Evolutionary conservation across 1,140 invertebrate species (phyloP).

Genomic region (Drosophila auraria): DNA sequence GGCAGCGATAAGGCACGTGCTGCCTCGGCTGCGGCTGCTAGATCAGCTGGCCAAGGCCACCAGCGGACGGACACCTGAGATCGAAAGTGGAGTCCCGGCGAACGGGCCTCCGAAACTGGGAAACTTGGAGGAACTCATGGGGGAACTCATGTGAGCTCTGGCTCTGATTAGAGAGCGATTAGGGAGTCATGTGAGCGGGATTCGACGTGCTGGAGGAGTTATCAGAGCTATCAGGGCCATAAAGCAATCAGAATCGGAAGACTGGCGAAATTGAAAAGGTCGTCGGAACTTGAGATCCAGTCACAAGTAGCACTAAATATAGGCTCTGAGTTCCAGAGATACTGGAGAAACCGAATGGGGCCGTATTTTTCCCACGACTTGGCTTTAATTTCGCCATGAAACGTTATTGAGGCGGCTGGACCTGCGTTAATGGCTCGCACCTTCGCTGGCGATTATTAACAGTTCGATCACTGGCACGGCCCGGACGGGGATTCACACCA

Average conservation of each 20-base stretch:
- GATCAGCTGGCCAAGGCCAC: slow-evolving; percentile 45
- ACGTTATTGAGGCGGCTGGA: neutral
- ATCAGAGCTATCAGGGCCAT: neutral
- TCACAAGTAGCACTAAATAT: neutral
- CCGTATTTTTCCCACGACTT: neutral
- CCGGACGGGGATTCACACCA: slow-evolving; percentile 30
- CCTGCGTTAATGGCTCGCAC: neutral
- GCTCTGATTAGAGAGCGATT: neutral
- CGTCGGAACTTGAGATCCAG: too few relatives aligned
- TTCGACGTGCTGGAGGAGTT: slow-evolving; percentile 7
- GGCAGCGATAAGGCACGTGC: slow-evolving; percentile 54
- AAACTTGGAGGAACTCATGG: too few relatives aligned
- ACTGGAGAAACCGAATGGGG: neutral
- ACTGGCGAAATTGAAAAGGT: neutral
- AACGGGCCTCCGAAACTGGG: neutral
- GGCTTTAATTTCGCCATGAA: slow-evolving; percentile 12
- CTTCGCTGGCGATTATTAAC: slow-evolving; percentile 23
- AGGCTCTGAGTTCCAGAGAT: neutral
- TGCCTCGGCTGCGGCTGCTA: neutral
- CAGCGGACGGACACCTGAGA: neutral
- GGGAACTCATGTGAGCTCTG: slow-evolving; percentile 32
- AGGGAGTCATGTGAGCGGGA: slow-evolving; percentile 26
- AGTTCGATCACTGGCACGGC: slow-evolving; percentile 29
- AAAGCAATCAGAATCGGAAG: slow-evolving; percentile 1
- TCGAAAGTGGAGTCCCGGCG: slow-evolving; percentile 2